These are phyloP conservation scores for Tipula confusa DNA, from an alignment of 2,888 invertebrate genomes.

Conservation along the genomic window DNA sequence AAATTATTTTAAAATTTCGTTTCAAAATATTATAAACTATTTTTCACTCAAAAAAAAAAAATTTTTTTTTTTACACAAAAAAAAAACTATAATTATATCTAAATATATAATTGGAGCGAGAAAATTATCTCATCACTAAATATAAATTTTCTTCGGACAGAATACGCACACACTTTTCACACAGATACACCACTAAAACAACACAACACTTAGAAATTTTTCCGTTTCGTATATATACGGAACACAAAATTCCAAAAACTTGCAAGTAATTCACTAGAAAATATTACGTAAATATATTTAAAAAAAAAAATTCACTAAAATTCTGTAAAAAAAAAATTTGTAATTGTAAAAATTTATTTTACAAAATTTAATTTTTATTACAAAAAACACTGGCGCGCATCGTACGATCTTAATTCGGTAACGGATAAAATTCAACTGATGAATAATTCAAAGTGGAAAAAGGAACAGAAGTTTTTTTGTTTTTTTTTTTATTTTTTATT, in stretches of 20 bases:
- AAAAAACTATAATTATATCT: neutral
- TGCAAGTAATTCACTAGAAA: neutral
- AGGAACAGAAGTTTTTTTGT: neutral
- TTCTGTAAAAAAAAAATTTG: neutral
- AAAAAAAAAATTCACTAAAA: neutral
- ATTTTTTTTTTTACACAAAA: neutral
- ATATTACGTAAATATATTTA: no score
- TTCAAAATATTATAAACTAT: neutral
- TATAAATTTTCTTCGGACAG: neutral
- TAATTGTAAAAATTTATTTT: neutral
- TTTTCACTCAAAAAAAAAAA: neutral
- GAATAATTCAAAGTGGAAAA: neutral
- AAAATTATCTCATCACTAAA: neutral
- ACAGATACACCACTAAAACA: neutral
- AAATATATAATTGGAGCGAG: neutral
- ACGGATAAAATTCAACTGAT: constrained; percentile 25
- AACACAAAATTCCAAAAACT: neutral
- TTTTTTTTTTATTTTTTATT: neutral
- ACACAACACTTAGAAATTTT: neutral
- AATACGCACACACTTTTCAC: neutral
- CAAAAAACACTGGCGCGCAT: neutral
- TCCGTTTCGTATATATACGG: neutral
- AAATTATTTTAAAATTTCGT: neutral
- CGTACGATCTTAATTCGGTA: neutral
- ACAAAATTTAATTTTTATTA: neutral